A percentile compares a stretch with the other conserved stretches of the same genome.
phyloP scores from a whole-genome alignment of 2,888 invertebrate species.

The Cephonodes hylas region DNA sequence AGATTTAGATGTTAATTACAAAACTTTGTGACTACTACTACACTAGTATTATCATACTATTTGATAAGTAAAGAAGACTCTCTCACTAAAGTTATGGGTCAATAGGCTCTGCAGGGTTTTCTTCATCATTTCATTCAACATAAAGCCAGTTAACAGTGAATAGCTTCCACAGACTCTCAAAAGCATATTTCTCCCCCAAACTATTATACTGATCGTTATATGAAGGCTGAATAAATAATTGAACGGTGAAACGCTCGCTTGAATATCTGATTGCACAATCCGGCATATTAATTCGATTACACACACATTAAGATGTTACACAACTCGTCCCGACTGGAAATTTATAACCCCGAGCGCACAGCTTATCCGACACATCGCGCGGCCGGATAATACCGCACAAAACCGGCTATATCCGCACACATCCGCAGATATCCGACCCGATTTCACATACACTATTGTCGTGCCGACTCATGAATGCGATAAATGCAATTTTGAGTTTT shows the following conservation, averaged over 20 bases:
- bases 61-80: no score
- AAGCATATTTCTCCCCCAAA: no score
- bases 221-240: not conserved
- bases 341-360: constrained; percentile 25
- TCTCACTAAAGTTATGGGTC: no score
- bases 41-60: no score
- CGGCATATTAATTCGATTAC: not conserved
- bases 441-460: not conserved
- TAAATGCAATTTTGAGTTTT: not conserved
- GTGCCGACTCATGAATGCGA: constrained; percentile 25
- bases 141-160: no score
- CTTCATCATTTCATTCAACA: no score
- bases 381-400: constrained; percentile 40
- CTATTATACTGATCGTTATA: no score
- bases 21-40: no score
- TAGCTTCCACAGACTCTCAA: no score
- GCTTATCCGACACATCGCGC: constrained; percentile 40
- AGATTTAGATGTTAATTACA: no score
- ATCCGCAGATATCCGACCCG: constrained; percentile 33
- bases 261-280: constrained; percentile 3
- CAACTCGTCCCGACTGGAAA: constrained; percentile 17
- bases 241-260: not conserved
- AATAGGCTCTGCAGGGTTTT: no score
- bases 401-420: constrained; percentile 31
- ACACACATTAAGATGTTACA: constrained; percentile 5